Evolutionary conservation across 2,888 invertebrate genomes (phyloP).

Genomic region (Sesia bembeciformis): DNA sequence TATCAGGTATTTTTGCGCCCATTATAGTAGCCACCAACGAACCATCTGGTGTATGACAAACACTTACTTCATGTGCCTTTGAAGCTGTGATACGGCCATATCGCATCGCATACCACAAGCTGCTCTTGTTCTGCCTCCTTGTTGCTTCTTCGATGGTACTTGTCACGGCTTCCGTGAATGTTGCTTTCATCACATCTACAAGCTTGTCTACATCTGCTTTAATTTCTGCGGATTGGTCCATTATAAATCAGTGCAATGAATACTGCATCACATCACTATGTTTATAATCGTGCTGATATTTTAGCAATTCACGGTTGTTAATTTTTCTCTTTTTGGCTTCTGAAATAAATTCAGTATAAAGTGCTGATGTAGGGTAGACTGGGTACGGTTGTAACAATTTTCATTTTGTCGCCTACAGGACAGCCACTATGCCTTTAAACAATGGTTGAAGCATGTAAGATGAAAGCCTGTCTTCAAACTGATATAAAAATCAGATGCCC

Average conservation of each 20-base stretch:
- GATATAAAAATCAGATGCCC: background rate
- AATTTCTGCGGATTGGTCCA: background rate
- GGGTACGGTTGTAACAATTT: background rate
- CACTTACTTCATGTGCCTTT: constrained; percentile 18
- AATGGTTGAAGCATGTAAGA: too few species aligned
- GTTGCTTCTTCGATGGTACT: constrained; percentile 6
- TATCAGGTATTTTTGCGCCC: too few species aligned
- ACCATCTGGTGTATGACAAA: too few species aligned
- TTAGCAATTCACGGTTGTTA: constrained; percentile 3
- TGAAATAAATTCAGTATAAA: background rate
- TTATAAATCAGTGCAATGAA: background rate
- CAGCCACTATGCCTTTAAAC: background rate
- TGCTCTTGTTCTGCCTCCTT: constrained; percentile 9
- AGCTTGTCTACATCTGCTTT: constrained; percentile 1
- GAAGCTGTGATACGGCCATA: constrained; percentile 28
- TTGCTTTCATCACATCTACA: background rate
- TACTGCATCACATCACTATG: background rate
- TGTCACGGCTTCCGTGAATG: constrained; percentile 2
- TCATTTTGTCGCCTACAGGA: background rate
- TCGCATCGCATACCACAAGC: constrained; percentile 22
- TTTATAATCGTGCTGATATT: constrained; percentile 3
- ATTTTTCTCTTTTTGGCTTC: constrained; percentile 3
- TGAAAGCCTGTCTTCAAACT: background rate
- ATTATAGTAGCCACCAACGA: constrained; percentile 11
- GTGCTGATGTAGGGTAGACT: background rate